A percentile compares a stretch with the other conserved stretches of the same genome.
phyloP scores from a whole-genome alignment of 2,113 vertebrate species.

The Sarotherodon lohbergeri region DNA sequence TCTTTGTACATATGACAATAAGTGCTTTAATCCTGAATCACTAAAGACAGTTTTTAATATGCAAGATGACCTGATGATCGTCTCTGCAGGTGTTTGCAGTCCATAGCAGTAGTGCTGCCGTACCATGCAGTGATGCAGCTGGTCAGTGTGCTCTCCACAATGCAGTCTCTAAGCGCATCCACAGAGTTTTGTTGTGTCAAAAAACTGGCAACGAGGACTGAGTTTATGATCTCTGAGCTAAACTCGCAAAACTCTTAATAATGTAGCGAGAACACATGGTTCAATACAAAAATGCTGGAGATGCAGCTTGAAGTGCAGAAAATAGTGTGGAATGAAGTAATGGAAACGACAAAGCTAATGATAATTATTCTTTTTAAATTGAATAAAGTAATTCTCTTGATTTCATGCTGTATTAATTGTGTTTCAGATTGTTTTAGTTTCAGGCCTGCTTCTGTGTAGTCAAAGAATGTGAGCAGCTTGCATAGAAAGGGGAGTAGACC shows the following conservation, averaged over 20 bases:
- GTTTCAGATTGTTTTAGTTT: not conserved
- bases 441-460: not conserved
- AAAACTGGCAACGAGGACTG: not conserved
- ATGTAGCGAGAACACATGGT: not conserved
- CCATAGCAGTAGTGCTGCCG: fast-evolving
- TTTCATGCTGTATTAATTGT: not conserved
- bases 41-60: not conserved
- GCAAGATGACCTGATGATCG: not conserved
- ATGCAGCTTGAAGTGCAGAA: not conserved
- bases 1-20: fast-evolving
- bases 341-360: not conserved
- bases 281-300: not conserved
- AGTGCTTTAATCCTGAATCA: not conserved
- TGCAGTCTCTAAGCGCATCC: not conserved
- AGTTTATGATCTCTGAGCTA: not conserved
- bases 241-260: fast-evolving
- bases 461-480: not conserved
- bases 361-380: not conserved
- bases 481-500: not conserved
- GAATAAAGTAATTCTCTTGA: not conserved
- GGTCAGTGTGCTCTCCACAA: fast-evolving
- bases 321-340: not conserved
- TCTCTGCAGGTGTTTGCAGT: not conserved
- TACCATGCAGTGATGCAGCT: not conserved
- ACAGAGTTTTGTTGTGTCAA: not conserved